Base-by-base conservation (phyloP, 2,113 vertebrate genomes). In the Gnathonemus echidnorhynchus region DNA sequence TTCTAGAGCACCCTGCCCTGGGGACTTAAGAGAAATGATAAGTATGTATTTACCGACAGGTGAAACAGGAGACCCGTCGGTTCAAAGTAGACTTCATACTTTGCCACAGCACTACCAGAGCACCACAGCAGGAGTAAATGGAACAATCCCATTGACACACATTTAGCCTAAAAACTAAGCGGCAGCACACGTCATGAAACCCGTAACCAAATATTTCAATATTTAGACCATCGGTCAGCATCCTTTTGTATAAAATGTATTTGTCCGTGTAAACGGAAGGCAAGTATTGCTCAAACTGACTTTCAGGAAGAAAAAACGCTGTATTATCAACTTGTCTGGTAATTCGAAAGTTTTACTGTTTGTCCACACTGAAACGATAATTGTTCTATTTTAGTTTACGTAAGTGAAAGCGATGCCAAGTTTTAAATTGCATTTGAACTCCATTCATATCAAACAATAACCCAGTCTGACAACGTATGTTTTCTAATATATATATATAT, bases 1-100 rank as follows among this genome's bases (percentile, higher is more conserved):
- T 95, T 96, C 97, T 91, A 97, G 98, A 93, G 97, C 97, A 91
- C 98, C 98, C 15, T 99, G 98, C 93, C 97, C 98, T 92, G 98
- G 98, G 96, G 98, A 99, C 97, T 97, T 99, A 95, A 96, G 98
- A 92, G 98, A 99, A 95, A 99, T 99, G 98, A 99, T 99, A 95
- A 99, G 98, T 95, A 99, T 99, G 98, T 99, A 99, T 97, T 97
- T 99, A 96, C 98, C 98, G 39, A 97, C 96, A 89, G 97, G 98
- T 90, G 98, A 99, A 93, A 96, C 97, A 49, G 97, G 96, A 66
- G 98, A 98, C 93, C 97, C 97, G 92, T 97, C 96, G 53, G 97
- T 97, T 91, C 97, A 98, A 91, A 97, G 97, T 95, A 97, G 98
- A 94, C 97, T 99, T 89, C 98, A 98, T 93, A 96, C 97, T 90